These are phyloP conservation scores for Passer montanus DNA, from an alignment of 2,113 vertebrate genomes.

Conservation along the genomic window DNA sequence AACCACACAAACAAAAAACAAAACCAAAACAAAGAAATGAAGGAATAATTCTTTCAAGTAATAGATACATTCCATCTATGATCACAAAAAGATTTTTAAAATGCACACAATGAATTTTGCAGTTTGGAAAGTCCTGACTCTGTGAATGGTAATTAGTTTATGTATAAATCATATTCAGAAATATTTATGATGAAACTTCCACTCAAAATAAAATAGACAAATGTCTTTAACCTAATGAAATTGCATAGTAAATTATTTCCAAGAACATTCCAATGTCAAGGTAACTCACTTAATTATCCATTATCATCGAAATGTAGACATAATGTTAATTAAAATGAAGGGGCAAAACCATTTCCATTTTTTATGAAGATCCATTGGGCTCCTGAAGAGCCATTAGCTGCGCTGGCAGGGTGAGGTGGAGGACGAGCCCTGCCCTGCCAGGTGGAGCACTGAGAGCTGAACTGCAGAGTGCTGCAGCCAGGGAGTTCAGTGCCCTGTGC, in stretches of 20 bases:
- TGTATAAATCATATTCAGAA: constrained; percentile 59
- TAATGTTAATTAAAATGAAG: constrained; percentile 85
- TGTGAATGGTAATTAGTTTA: constrained; percentile 46
- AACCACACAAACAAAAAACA: background rate
- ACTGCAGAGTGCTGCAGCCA: background rate
- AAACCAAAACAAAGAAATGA: too few species aligned
- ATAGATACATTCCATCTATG: background rate
- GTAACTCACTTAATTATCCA: constrained; percentile 84
- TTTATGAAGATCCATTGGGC: constrained; percentile 79
- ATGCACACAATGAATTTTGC: background rate
- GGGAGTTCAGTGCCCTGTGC: background rate
- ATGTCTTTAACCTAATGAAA: constrained; percentile 72
- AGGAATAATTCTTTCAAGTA: background rate
- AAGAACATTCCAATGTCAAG: constrained; percentile 83
- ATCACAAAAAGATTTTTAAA: background rate
- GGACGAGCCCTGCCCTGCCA: constrained; percentile 25
- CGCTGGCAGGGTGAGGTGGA: constrained; percentile 70
- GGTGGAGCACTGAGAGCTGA: background rate
- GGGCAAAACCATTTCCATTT: constrained; percentile 81
- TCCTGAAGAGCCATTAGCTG: constrained; percentile 68
- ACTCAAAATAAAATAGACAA: constrained; percentile 74
- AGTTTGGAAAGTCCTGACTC: background rate
- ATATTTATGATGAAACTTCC: constrained; percentile 71
- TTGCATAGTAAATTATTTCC: constrained; percentile 77
- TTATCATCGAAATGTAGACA: constrained; percentile 80